These are phyloP conservation scores for Porites lutea DNA, from an alignment of 64 coral and sea anemone genomes.

Conservation along the genomic window DNA sequence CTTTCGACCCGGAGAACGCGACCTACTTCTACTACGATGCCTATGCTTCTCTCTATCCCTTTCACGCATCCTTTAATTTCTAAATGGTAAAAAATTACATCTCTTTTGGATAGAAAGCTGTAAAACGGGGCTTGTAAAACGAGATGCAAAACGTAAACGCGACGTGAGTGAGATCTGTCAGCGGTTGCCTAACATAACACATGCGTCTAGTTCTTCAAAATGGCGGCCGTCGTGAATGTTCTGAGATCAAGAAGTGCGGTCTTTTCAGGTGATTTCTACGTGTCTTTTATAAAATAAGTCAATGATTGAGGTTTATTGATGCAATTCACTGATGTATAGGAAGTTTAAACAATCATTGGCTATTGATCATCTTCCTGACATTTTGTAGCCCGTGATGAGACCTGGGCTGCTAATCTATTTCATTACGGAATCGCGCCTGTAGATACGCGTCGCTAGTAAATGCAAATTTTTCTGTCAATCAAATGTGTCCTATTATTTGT, in stretches of 20 bases:
- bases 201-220: constrained; percentile 23
- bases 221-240: constrained; percentile 41
- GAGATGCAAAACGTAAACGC: not conserved
- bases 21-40: constrained; percentile 54
- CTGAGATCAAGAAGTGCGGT: not conserved
- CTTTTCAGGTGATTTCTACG: constrained; percentile 2
- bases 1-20: constrained; percentile 58
- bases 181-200: not conserved
- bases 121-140: no score
- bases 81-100: not conserved
- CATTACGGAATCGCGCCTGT: no score
- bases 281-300: not conserved
- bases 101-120: not conserved
- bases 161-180: not conserved
- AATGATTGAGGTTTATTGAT: no score
- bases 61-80: constrained; percentile 18
- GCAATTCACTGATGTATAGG: no score
- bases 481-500: no score
- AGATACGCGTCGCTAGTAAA: no score
- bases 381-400: no score
- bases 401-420: no score
- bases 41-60: constrained; percentile 67
- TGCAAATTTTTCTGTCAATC: no score
- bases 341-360: no score
- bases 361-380: no score